Conservation (phyloP, 2,888 invertebrate species). For the Copidosoma aretas region DNA sequence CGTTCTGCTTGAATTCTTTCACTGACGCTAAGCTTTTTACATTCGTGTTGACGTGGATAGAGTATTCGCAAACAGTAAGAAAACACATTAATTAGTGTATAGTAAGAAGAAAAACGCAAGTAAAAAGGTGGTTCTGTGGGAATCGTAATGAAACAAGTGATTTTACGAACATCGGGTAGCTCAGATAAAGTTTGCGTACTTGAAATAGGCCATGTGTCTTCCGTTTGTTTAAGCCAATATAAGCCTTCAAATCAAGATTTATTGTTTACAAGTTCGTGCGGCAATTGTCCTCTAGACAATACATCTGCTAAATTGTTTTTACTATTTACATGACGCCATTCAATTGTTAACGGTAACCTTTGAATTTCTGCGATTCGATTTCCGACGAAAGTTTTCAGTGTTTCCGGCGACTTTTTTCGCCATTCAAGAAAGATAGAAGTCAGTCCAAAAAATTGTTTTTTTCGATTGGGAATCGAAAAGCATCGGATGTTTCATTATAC, state of each 20-base stretch:
- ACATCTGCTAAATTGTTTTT: slow-evolving; percentile 4
- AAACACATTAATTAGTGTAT: neutral
- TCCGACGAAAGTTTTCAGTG: neutral
- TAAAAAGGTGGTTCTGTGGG: neutral
- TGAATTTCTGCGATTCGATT: slow-evolving; percentile 6
- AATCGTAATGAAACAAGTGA: neutral
- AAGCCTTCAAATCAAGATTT: neutral
- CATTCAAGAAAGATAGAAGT: slow-evolving; percentile 7
- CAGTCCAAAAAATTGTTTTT: too few relatives aligned
- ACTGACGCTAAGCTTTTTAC: too few relatives aligned
- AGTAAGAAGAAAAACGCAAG: neutral
- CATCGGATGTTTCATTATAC: too few relatives aligned
- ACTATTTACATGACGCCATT: neutral
- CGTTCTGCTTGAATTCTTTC: neutral
- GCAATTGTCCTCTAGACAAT: slow-evolving; percentile 1
- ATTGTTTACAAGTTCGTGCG: neutral
- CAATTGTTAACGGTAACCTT: neutral
- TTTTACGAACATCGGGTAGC: neutral
- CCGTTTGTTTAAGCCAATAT: neutral
- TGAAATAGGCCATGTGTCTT: too few relatives aligned
- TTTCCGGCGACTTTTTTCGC: neutral
- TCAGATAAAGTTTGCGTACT: neutral
- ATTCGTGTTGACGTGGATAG: neutral
- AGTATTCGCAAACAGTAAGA: neutral
- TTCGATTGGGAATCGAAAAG: slow-evolving; percentile 10